A percentile compares a stretch with the other conserved stretches of the same genome.
phyloP scores from a whole-genome alignment of 2,888 invertebrate species.

The Pseudococcus longispinus region DNA sequence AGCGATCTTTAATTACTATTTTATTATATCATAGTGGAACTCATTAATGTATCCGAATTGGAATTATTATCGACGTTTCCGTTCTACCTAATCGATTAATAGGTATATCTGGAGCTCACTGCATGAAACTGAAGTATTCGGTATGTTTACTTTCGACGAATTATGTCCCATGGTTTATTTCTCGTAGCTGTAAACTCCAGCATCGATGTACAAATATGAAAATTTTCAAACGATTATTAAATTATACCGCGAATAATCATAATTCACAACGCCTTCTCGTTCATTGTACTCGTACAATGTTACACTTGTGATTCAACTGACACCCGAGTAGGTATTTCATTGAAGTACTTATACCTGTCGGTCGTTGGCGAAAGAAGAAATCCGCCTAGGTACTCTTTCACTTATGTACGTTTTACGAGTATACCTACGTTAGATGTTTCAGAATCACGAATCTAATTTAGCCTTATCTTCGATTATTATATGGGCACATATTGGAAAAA shows the following conservation, averaged over 20 bases:
- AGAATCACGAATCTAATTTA: conserved; percentile 25
- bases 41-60: background rate
- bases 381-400: background rate
- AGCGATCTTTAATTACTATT: background rate
- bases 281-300: background rate
- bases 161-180: background rate
- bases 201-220: background rate
- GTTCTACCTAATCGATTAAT: background rate
- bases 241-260: conserved; percentile 26
- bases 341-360: background rate
- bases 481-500: background rate
- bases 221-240: conserved; percentile 8
- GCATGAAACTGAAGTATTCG: background rate
- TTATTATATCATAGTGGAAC: background rate
- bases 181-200: background rate
- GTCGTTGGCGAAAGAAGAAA: background rate
- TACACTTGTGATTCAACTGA: conserved; percentile 22
- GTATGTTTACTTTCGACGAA: background rate
- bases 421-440: background rate
- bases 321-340: conserved; percentile 22
- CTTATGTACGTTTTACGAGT: background rate
- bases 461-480: conserved; percentile 6
- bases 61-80: background rate
- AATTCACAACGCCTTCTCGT: conserved; percentile 15
- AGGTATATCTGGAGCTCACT: background rate